These are phyloP conservation scores for Chaitophorus viminalis DNA, from an alignment of 2,888 invertebrate species.

Conservation along the genomic window DNA sequence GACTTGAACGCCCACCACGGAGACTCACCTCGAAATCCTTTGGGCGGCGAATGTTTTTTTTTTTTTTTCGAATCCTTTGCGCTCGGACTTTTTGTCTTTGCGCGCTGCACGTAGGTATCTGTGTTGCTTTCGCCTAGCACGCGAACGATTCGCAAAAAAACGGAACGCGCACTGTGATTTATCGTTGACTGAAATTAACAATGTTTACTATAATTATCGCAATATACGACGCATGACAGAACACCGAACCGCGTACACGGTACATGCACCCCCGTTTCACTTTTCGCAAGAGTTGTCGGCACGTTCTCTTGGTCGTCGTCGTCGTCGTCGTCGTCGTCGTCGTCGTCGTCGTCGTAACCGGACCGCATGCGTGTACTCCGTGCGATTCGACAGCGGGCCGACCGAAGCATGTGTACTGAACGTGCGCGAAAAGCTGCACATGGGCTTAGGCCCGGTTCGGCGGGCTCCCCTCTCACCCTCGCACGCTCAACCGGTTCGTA, in stretches of 20 bases:
- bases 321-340: not conserved
- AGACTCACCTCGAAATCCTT: conserved; percentile 9
- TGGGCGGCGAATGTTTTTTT: too few species aligned
- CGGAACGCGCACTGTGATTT: too few species aligned
- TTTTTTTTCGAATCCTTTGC: not conserved
- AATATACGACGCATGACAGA: not conserved
- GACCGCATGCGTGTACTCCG: conserved; percentile 4
- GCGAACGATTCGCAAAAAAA: too few species aligned
- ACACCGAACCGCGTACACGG: not conserved
- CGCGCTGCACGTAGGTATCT: too few species aligned
- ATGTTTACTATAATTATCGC: too few species aligned
- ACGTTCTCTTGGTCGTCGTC: not conserved
- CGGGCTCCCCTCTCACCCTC: not conserved
- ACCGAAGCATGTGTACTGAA: conserved; percentile 6
- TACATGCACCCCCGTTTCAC: not conserved
- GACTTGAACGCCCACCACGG: conserved; percentile 30
- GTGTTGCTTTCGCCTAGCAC: too few species aligned
- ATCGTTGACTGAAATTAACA: too few species aligned
- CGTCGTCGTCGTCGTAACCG: not conserved
- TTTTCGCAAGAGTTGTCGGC: not conserved
- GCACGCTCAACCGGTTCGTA: conserved; percentile 33
- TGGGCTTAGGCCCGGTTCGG: conserved; percentile 4
- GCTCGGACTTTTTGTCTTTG: not conserved
- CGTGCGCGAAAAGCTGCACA: conserved; percentile 43
- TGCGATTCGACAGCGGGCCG: not conserved